phyloP scores from a whole-genome alignment of 2,797 vertebrate species.

The Uromys caudimaculatus region DNA sequence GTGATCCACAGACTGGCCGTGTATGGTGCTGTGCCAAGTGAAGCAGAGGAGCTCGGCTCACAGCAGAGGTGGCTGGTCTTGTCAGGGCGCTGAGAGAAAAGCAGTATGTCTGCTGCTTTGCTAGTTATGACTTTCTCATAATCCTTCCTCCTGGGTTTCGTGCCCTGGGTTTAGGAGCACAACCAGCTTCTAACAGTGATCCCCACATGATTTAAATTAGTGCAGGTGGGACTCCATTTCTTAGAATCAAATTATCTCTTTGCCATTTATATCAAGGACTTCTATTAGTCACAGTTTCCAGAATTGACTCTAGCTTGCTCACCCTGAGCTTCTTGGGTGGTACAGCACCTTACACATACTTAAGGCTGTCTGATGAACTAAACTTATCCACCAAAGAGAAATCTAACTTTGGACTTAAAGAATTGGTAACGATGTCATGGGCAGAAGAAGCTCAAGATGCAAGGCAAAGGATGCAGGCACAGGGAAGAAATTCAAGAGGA shows the following conservation, averaged over 20 bases:
- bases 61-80: background rate
- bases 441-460: background rate
- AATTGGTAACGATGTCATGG: background rate
- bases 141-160: background rate
- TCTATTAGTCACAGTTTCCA: conserved; percentile 25
- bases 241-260: conserved; percentile 19
- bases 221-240: conserved; percentile 12
- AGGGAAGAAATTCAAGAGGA: conserved; percentile 4
- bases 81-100: background rate
- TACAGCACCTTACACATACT: background rate
- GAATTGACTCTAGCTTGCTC: background rate
- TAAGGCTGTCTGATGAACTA: background rate
- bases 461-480: background rate
- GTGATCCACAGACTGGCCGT: background rate
- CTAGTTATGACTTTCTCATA: background rate
- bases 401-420: conserved; percentile 37
- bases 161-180: conserved; percentile 7
- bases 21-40: background rate
- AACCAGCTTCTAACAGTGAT: conserved; percentile 7
- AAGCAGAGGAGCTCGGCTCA: background rate
- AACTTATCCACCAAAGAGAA: conserved; percentile 16
- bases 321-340: background rate
- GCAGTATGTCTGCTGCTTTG: background rate
- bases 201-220: conserved; percentile 38
- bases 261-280: background rate